Evolutionary conservation across 2,888 invertebrate genomes (phyloP).

Genomic region (Diaperis boleti): DNA sequence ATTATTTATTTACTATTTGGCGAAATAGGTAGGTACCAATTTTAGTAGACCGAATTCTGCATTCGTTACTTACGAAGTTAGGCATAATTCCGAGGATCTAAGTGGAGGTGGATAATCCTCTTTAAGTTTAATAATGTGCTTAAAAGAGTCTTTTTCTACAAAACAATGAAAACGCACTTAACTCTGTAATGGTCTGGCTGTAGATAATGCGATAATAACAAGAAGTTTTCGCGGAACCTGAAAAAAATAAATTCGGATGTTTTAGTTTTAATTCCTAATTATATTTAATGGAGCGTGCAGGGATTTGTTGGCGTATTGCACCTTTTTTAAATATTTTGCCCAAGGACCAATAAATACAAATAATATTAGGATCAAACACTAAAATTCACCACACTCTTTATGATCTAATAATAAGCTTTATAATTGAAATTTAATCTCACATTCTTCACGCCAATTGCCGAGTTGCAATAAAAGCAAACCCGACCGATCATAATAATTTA

Average conservation of each 20-base stretch:
- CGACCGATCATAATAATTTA: slow-evolving; percentile 7
- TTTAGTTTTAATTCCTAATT: slow-evolving; percentile 11
- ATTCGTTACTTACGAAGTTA: not conserved
- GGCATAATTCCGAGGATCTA: slow-evolving; percentile 9
- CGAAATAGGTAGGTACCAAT: no score
- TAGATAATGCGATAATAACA: slow-evolving; percentile 30
- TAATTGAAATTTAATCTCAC: not conserved
- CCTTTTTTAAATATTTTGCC: no score
- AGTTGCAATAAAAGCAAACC: not conserved
- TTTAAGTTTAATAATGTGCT: slow-evolving; percentile 29
- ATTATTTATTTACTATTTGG: no score
- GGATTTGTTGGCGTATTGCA: no score
- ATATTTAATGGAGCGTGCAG: not conserved
- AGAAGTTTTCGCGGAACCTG: slow-evolving; percentile 4
- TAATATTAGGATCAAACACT: no score
- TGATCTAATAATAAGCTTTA: no score
- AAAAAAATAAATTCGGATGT: slow-evolving; percentile 1
- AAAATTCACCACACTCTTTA: no score
- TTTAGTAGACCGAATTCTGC: no score
- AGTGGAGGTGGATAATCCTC: slow-evolving; percentile 29
- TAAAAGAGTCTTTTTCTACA: slow-evolving; percentile 28
- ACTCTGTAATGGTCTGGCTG: slow-evolving; percentile 47
- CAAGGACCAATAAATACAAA: no score
- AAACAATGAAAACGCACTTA: slow-evolving; percentile 51
- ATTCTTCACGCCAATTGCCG: not conserved